Conservation (phyloP, 2,113 vertebrate genomes). For the Aegithalos caudatus region DNA sequence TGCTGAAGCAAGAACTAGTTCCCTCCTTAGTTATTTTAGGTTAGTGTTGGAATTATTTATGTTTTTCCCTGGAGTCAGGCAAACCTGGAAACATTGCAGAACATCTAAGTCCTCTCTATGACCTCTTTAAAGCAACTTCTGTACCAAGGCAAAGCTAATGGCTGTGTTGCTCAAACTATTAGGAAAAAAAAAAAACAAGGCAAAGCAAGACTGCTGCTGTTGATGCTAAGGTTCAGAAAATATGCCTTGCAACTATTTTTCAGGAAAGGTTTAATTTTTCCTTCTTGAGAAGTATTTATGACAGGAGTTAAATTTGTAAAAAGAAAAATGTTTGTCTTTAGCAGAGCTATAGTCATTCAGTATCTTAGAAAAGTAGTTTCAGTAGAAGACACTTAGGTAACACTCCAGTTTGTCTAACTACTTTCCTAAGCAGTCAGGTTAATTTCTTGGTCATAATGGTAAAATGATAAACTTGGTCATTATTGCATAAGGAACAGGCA, state of each 20-base stretch:
- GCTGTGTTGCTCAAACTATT: not conserved
- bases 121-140: not conserved
- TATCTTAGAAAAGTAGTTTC: not conserved
- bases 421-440: not conserved
- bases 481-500: not conserved
- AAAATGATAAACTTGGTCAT: not conserved
- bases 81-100: not conserved
- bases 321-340: not conserved
- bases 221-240: not conserved
- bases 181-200: not conserved
- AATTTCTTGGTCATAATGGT: not conserved
- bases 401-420: not conserved
- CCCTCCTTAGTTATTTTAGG: not conserved
- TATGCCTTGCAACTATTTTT: not conserved
- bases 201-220: not conserved
- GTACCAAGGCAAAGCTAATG: not conserved
- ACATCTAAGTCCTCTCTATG: not conserved
- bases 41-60: not conserved
- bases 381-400: not conserved
- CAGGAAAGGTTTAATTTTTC: not conserved
- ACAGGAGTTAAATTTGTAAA: not conserved
- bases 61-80: not conserved
- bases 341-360: not conserved
- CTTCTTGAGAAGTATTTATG: not conserved
- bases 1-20: not conserved